phyloP scores from a whole-genome alignment of 2,888 invertebrate species.

The Drosophila pseudotakahashii region DNA sequence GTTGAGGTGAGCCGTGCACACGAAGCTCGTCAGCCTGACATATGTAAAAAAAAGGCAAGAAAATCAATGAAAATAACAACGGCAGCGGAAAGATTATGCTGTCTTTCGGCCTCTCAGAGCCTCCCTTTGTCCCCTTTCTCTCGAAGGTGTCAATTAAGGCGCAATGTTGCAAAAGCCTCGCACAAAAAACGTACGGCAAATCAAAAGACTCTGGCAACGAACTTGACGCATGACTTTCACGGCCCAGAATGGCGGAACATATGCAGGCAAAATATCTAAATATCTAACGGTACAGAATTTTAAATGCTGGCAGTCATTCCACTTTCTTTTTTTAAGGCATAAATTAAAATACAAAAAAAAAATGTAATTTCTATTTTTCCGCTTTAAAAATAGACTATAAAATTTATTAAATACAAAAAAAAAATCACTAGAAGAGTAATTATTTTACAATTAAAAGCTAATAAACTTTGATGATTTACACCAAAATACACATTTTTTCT shows the following conservation, averaged over 20 bases:
- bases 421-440: neutral
- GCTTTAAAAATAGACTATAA: too few species aligned
- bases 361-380: too few species aligned
- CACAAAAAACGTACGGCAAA: constrained; percentile 29
- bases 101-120: constrained; percentile 29
- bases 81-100: constrained; percentile 45
- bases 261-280: constrained; percentile 16
- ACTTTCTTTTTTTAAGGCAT: constrained; percentile 25
- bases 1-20: constrained; percentile 47
- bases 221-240: constrained; percentile 68
- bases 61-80: constrained; percentile 44
- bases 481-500: too few species aligned
- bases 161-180: constrained; percentile 53
- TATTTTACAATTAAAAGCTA: neutral
- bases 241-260: constrained; percentile 55
- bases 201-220: constrained; percentile 70
- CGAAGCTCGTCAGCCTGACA: constrained; percentile 59
- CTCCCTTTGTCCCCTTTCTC: constrained; percentile 29
- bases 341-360: neutral
- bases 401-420: neutral
- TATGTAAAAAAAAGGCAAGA: constrained; percentile 13
- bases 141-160: constrained; percentile 71
- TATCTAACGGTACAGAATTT: constrained; percentile 16
- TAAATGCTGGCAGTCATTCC: constrained; percentile 4
- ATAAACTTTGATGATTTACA: too few species aligned